Base-by-base conservation (phyloP, 2,113 vertebrate species). In the Scopus umbretta region DNA sequence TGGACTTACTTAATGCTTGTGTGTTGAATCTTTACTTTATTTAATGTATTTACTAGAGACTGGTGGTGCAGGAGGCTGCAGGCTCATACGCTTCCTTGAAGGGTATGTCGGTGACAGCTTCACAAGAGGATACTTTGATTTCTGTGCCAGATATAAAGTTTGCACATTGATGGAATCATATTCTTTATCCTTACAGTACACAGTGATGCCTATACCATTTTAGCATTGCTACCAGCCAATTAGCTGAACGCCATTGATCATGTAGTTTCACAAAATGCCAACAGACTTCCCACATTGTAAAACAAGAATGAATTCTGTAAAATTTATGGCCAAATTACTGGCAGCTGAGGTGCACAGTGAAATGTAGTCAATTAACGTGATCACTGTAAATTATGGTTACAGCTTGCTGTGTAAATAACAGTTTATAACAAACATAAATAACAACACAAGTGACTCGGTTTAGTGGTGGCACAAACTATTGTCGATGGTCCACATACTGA, bases 291-390 rank as follows among this genome's bases (percentile, higher is more conserved):
- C 53, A 94, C 5, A 7, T 25, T 74, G 75, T 95, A 96, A 66
- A 97, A 72, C 70, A 92, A 75, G 79, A 85, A 43, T 75, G 95
- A 88, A 94, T 83, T 89, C 88, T 93, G 40, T 70, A 80, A 96
- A 97, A 96, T 94, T 91, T 93, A 89, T 88, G 79, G 87, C 53
- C 88, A 96, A 91, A 95, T 96, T 96, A 80, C 89, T 71, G 84
- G 78, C 67, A 96, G 34, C 74, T 95, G 96, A 96, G 75, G 45
- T 89, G 42, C 50, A 89, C 25, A 86, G 36, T 92, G 89, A 97
- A 95, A 95, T 78, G 65, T 11, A 96, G 85, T 95, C 94, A 97
- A 97, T 97, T 96, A 97, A 96, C 3, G 36, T 49, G 86, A 93
- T 96, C 83, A 88, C 50, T 97, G 65, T 95, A 98, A 97, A 96